Base-by-base conservation (phyloP, 1,140 invertebrate genomes). In the Meloidogyne exigua region DNA sequence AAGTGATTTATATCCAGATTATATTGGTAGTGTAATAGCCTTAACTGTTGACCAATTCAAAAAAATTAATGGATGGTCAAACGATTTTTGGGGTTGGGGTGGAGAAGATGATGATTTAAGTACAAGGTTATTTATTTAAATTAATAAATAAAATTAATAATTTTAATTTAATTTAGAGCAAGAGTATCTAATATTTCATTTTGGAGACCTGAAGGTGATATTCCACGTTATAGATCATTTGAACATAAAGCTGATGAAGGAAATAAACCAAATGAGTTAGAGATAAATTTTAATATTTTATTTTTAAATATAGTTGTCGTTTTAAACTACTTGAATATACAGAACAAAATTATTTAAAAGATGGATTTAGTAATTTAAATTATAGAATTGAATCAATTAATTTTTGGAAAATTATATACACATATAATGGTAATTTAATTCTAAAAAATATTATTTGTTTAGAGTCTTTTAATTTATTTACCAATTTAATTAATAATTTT, bases 51-150 rank as follows among this genome's bases (percentile, higher is more conserved):
- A 90, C 28, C 90, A 91, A 78, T 94, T 92, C 87, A 89, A 91
- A 76, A 88, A 89, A 81, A 91, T 93, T 11, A 96, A 97, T 89
- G 95, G 95, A 4, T 96, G 95, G 90, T 93, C 93, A 13, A 95
- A 95, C 89, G 88, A 91, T 26, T 95, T 92, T 88, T 93, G 91
- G 89, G 93, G 93, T 0, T 94, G 92, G 82, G 82, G 82, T 4
- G 79, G 76, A 13, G 82, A 83, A 44, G 82, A 83, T 42, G 81
- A 80, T 62, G 81, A 83, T 65, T 63, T 83, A 28, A 18, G 21
- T 23, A 78, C 36, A 36, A 79, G 83, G 39, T 83, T 81, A n/a
- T n/a, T 18, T n/a, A 57, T n/a, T n/a, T 18, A 18, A 0, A 1
- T 57, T n/a, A 57, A 49, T 18, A 5, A 15, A 49, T 18, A 3